These are phyloP conservation scores for Rhinogobio ventralis DNA, from an alignment of 2,797 vertebrate genomes.

Conservation along the genomic window DNA sequence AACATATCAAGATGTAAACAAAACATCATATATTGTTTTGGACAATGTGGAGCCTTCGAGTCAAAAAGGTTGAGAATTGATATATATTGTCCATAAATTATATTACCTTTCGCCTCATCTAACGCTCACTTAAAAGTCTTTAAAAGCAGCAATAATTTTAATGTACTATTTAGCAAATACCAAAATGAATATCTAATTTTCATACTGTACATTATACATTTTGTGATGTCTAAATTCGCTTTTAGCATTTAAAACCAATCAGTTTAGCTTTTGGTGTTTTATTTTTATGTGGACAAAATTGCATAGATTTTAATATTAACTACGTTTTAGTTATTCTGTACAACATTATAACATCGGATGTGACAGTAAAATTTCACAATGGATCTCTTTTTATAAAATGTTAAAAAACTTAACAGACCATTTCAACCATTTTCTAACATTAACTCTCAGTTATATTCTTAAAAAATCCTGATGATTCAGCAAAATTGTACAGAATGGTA, in stretches of 20 bases:
- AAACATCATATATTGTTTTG: no score
- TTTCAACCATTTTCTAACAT: neutral
- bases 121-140: neutral
- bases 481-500: neutral
- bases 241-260: no score
- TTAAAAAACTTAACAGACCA: neutral
- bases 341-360: neutral
- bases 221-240: neutral
- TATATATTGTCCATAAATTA: neutral
- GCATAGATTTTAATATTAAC: neutral
- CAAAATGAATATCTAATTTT: neutral
- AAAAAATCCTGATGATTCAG: neutral
- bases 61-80: neutral
- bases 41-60: no score
- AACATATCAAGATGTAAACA: no score
- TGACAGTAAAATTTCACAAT: neutral
- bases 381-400: neutral
- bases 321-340: neutral
- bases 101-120: neutral
- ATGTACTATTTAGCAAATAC: neutral
- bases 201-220: neutral
- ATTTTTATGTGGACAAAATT: neutral
- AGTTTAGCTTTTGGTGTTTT: no score
- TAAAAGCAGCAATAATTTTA: neutral
- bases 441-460: neutral